phyloP scores from a whole-genome alignment of 2,888 invertebrate species.

The Meteorus cinctellus region DNA sequence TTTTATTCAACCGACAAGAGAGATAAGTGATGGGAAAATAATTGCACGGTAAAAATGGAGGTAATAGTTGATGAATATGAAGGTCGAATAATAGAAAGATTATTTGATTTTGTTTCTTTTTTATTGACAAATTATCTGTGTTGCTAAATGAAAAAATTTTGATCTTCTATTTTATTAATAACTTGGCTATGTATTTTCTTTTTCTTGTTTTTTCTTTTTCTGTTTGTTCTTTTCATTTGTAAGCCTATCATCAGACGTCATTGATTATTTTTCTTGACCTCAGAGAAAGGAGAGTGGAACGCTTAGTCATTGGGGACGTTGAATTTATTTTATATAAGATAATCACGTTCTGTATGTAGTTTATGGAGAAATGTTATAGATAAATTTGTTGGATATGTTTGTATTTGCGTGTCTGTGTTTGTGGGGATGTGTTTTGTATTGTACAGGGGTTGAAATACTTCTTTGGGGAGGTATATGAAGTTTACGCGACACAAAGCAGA shows the following conservation, averaged over 20 bases:
- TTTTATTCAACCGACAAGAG: background rate
- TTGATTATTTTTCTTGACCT: conserved; percentile 8
- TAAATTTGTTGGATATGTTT: no score
- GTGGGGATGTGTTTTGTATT: no score
- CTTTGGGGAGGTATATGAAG: conserved; percentile 42
- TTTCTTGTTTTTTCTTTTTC: background rate
- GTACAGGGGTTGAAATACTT: background rate
- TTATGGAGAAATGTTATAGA: no score
- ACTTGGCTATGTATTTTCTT: background rate
- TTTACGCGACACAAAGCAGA: conserved; percentile 41
- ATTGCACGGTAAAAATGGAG: background rate
- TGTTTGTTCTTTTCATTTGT: conserved; percentile 1
- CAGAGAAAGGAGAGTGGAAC: background rate
- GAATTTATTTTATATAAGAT: background rate
- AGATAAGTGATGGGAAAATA: background rate
- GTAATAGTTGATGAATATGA: no score
- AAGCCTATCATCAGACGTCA: background rate
- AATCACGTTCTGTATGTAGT: background rate
- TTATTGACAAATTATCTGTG: no score
- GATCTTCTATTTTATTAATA: no score
- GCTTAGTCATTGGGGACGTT: conserved; percentile 1
- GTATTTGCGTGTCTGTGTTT: no score
- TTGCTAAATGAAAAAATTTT: no score
- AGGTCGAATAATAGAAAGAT: no score
- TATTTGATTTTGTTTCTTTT: no score